Conservation (phyloP, 1,140 invertebrate species). For the Drosophila suzukii region DNA sequence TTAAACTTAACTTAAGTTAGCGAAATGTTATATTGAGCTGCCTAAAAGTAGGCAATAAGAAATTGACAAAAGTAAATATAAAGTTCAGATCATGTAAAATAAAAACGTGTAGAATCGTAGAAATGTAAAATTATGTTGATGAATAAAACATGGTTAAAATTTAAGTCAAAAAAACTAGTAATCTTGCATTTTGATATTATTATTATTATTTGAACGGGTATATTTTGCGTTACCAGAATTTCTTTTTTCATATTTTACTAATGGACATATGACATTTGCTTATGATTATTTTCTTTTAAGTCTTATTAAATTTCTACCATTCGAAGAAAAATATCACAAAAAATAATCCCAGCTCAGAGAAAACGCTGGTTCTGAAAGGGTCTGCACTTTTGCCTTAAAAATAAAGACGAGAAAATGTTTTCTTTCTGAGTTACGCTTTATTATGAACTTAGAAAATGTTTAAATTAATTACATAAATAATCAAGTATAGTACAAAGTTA, state of each 20-base stretch:
- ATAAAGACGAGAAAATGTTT: neutral
- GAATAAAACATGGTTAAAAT: neutral
- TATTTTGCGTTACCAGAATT: no score
- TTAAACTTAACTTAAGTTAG: conserved; percentile 13
- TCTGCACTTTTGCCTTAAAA: no score
- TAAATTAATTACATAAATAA: conserved; percentile 78
- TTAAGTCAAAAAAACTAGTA: neutral
- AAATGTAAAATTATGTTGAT: neutral
- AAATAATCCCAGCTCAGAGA: no score
- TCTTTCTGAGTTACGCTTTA: conserved; percentile 56
- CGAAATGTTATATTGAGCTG: neutral
- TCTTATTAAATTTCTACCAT: no score
- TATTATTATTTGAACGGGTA: no score
- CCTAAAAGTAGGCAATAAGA: conserved; percentile 6
- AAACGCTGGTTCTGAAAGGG: no score
- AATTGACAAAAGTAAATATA: neutral
- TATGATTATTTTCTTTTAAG: no score
- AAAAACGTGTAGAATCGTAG: conserved; percentile 1
- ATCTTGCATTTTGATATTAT: no score
- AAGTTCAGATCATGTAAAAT: neutral
- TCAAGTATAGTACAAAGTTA: conserved; percentile 63
- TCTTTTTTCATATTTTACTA: no score
- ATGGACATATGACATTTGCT: no score
- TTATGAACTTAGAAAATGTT: conserved; percentile 67
- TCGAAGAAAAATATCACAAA: no score